Conservation (phyloP, 2,113 vertebrate species). For the Haplochromis vanheusdeni region DNA sequence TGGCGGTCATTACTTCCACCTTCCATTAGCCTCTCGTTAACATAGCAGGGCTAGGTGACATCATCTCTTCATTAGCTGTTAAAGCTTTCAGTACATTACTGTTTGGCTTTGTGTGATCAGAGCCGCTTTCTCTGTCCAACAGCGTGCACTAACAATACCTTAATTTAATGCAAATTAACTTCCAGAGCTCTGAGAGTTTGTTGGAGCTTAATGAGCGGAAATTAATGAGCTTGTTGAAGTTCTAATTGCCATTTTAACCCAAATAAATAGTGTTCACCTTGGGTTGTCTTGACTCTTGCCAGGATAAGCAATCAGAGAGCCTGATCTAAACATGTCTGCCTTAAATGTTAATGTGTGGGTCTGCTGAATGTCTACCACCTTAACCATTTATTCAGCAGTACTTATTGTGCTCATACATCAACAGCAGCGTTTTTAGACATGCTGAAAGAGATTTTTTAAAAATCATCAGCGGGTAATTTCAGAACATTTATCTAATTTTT, state of each 20-base stretch:
- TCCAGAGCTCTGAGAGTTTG: not conserved
- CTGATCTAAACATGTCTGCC: not conserved
- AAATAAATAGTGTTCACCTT: slow-evolving; percentile 30
- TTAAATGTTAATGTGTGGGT: not conserved
- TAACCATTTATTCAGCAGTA: slow-evolving; percentile 1
- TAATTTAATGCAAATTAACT: not conserved
- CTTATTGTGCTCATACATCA: not conserved
- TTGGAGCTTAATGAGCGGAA: not conserved
- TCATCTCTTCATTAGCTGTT: slow-evolving; percentile 33
- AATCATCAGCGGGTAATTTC: not conserved
- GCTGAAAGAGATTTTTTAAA: not conserved
- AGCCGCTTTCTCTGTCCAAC: not conserved
- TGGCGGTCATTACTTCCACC: slow-evolving; percentile 1
- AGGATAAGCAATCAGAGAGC: not conserved
- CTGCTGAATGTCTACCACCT: not conserved
- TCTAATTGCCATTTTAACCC: slow-evolving; percentile 3
- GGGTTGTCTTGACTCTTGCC: not conserved
- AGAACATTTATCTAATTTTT: not conserved
- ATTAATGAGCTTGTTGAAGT: slow-evolving; percentile 21
- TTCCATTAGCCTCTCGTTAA: slow-evolving; percentile 47
- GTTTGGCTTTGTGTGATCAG: slow-evolving; percentile 8
- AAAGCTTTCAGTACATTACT: slow-evolving; percentile 3
- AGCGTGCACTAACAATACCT: not conserved
- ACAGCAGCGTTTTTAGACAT: not conserved
- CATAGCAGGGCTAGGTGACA: slow-evolving; percentile 1